A percentile compares a stretch with the other conserved stretches of the same genome.
These are phyloP conservation scores for Chrysemys picta DNA, from an alignment of 2,113 vertebrate genomes.

Conservation along the genomic window DNA sequence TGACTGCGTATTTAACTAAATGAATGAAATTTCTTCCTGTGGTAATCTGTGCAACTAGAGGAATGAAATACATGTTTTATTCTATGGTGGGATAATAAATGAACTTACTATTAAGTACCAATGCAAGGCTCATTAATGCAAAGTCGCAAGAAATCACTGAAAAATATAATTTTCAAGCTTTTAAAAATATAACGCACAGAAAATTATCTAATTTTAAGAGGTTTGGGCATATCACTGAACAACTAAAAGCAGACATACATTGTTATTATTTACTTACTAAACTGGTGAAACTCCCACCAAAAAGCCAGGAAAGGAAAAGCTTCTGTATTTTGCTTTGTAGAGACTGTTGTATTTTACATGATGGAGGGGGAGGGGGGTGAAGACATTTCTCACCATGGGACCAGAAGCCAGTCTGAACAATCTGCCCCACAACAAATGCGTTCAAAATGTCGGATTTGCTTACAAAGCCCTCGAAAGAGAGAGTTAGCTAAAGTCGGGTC, in stretches of 20 bases:
- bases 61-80: neutral
- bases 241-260: neutral
- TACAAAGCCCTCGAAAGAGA: neutral
- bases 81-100: neutral
- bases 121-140: neutral
- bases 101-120: neutral
- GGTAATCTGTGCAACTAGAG: neutral
- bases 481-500: too few species aligned
- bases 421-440: neutral
- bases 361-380: rapidly evolving
- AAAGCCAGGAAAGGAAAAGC: neutral
- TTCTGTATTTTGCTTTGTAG: neutral
- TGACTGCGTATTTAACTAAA: neutral
- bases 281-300: conserved; percentile 4
- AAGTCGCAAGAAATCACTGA: neutral
- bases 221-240: conserved; percentile 1
- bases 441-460: conserved; percentile 69
- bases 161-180: neutral
- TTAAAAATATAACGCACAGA: neutral
- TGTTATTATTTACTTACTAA: neutral
- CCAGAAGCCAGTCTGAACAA: neutral
- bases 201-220: neutral
- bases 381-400: neutral
- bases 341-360: neutral
- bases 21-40: neutral